Evolutionary conservation across 2,113 vertebrate genomes (phyloP).

Genomic region (Esox niger): DNA sequence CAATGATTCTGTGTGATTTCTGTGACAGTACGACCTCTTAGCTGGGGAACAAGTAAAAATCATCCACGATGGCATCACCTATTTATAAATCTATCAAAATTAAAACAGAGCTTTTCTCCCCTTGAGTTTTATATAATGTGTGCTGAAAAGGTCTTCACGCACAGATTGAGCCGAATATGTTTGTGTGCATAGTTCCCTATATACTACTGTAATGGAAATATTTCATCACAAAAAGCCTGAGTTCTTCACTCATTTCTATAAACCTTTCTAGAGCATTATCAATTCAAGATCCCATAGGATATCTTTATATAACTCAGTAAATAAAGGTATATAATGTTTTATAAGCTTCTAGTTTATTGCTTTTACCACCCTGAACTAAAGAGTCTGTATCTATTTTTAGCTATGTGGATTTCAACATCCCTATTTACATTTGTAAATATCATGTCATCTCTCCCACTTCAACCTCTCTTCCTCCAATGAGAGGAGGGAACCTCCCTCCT

Average conservation of each 20-base stretch:
- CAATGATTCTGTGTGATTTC: too few relatives aligned
- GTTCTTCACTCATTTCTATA: not conserved
- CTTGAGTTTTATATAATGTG: conserved; percentile 1
- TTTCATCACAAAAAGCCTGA: not conserved
- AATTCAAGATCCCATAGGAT: not conserved
- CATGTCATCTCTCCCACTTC: not conserved
- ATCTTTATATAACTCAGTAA: not conserved
- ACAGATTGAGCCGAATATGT: not conserved
- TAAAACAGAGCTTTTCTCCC: not conserved
- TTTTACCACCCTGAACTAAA: not conserved
- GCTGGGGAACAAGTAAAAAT: too few relatives aligned
- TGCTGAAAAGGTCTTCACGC: not conserved
- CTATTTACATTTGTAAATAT: conserved; percentile 23
- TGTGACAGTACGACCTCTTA: too few relatives aligned
- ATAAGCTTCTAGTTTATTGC: not conserved
- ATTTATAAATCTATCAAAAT: conserved; percentile 32
- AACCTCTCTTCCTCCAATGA: not conserved
- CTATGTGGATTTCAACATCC: conserved; percentile 1
- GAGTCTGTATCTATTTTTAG: not conserved
- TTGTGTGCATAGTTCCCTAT: too few relatives aligned
- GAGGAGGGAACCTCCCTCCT: too few relatives aligned
- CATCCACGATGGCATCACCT: not conserved
- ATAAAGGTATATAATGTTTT: not conserved
- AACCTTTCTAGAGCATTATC: not conserved
- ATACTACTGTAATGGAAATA: not conserved